A percentile compares a stretch with the other conserved stretches of the same genome.
phyloP scores from a whole-genome alignment of 2,797 vertebrate genomes.

The Clarias fuscus region DNA sequence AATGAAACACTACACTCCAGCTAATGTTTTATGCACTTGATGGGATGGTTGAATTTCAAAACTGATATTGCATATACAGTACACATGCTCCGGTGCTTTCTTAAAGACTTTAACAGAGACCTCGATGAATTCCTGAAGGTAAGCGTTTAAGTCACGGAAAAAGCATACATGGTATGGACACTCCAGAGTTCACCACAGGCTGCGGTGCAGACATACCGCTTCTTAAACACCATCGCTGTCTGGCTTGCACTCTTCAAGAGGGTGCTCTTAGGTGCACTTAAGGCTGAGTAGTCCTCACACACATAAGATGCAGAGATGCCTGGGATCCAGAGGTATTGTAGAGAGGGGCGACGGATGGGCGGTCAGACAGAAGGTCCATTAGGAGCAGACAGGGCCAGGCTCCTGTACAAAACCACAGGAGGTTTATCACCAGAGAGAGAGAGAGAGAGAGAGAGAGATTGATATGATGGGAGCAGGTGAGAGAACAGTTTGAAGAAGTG shows the following conservation, averaged over 20 bases:
- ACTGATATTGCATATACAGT: slow-evolving; percentile 9
- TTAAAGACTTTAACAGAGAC: slow-evolving; percentile 39
- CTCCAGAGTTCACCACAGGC: slow-evolving; percentile 25
- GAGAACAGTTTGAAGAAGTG: slow-evolving; percentile 28
- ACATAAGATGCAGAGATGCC: slow-evolving; percentile 5
- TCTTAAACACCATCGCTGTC: slow-evolving; percentile 55
- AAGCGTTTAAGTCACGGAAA: slow-evolving; percentile 23
- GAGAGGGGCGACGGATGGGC: slow-evolving; percentile 43
- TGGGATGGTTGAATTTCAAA: slow-evolving; percentile 6
- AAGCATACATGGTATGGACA: slow-evolving; percentile 24
- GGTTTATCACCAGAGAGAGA: slow-evolving; percentile 44
- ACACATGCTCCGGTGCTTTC: slow-evolving; percentile 24
- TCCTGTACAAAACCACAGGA: slow-evolving; percentile 46
- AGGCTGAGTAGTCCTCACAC: slow-evolving; percentile 55
- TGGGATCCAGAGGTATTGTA: slow-evolving; percentile 44
- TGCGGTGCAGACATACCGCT: slow-evolving; percentile 50
- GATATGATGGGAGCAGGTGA: slow-evolving; percentile 44
- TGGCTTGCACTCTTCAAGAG: slow-evolving; percentile 56
- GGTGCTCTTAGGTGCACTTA: slow-evolving; percentile 61
- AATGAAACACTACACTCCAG: slow-evolving; percentile 4
- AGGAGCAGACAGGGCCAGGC: slow-evolving; percentile 53
- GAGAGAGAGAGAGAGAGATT: slow-evolving; percentile 25
- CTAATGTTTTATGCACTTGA: slow-evolving; percentile 24
- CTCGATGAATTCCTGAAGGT: slow-evolving; percentile 29
- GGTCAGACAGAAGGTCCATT: slow-evolving; percentile 57